Evolutionary conservation across 92 coral and sea anemone species (phyloP), one percentile per base, ranked within the genome.

Genomic region (Epizoanthus fatuus): DNA sequence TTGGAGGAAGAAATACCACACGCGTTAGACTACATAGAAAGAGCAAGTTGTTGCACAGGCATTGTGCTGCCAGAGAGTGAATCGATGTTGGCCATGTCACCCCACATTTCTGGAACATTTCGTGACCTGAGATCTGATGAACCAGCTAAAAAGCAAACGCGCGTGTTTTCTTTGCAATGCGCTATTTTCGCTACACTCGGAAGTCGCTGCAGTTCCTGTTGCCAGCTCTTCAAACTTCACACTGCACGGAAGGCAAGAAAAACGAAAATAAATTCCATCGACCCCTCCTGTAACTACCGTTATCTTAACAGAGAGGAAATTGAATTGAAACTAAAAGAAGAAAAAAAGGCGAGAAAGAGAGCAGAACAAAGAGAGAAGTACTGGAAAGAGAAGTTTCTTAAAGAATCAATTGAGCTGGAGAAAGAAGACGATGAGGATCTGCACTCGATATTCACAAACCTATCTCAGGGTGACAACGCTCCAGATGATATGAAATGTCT

Each of bases 381-480:
- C 57, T 83, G 87, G 87, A 57, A 63, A 54, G 81, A 70, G 25
- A 70, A 70, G 53, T 63, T 81, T 65, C 17, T 11, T 32, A n/a
- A 17, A 45, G 64, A 52, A 55, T 13, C 80, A 4, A 35, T 83
- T 59, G 81, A 71, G 47, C 35, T 83, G 17, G 68, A 52, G 11
- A 7, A 51, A 22, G 29, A 55, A 4, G 83, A 84, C 25, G 53
- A 74, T 55, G 44, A 42, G n/a, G 88, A 84, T 72, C 52, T 84
- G 62, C 55, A 69, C 42, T 65, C 15, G 2, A 32, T 62, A 62
- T 84, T 42, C 47, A 75, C 63, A 16, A 20, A 12, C 63, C 58
- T 60, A 54, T 37, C 72, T 39, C n/a, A 54, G 35, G 45, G 20
- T 11, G n/a, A 11, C 14, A 58, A 19, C 13, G 73, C 20, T 4